These are phyloP conservation scores for Neopelma chrysocephalum DNA, from an alignment of 2,797 vertebrate genomes.

Conservation along the genomic window DNA sequence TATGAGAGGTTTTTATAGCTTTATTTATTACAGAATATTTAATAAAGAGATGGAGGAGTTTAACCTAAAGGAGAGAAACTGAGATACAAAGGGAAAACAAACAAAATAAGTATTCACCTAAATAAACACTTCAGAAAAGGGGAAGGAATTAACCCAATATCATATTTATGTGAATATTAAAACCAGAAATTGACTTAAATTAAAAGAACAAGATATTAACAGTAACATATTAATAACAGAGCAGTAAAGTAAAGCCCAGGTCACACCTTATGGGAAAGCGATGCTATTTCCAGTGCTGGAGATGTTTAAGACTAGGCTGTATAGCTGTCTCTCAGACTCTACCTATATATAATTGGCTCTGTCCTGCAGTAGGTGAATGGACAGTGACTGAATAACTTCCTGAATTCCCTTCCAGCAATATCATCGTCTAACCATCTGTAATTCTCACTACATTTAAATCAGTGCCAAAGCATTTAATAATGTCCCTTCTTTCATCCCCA, in stretches of 20 bases:
- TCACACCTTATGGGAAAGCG: neutral
- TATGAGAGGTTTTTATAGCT: neutral
- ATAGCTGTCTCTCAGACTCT: neutral
- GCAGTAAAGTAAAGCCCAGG: neutral
- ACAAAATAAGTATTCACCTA: neutral
- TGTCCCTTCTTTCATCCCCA: neutral
- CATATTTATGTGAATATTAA: neutral
- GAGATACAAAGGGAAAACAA: neutral
- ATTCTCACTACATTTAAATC: neutral
- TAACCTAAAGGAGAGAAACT: neutral
- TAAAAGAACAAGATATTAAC: neutral
- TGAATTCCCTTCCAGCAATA: conserved; percentile 1
- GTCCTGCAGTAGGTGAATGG: neutral
- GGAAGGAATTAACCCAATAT: neutral
- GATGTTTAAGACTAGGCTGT: neutral
- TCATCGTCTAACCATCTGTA: neutral
- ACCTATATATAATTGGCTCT: neutral
- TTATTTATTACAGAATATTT: neutral
- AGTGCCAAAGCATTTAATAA: conserved; percentile 16
- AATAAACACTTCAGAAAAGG: neutral
- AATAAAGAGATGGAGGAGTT: neutral
- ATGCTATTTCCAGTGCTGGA: neutral
- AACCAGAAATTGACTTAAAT: neutral
- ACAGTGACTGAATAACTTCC: neutral
- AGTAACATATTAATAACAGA: neutral